These are phyloP conservation scores for Leuciscus idus DNA, from an alignment of 2,113 vertebrate genomes.

Conservation along the genomic window DNA sequence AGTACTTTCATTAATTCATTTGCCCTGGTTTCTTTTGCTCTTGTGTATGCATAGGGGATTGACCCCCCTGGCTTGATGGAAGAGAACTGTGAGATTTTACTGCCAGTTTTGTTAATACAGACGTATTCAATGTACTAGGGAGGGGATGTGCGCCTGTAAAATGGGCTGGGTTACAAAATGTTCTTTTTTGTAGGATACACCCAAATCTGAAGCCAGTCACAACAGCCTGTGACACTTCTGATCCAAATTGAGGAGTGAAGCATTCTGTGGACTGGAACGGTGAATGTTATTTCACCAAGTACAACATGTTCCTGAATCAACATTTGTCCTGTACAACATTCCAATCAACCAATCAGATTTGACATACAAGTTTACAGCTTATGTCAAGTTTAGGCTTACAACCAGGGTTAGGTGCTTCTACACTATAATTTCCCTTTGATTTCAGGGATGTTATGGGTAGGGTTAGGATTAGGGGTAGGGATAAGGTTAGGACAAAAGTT, in stretches of 20 bases:
- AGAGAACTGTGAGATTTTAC: conserved; percentile 41
- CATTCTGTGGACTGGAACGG: not conserved
- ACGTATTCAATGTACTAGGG: not conserved
- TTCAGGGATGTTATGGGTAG: too few relatives aligned
- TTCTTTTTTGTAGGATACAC: conserved; percentile 3
- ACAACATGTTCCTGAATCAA: too few relatives aligned
- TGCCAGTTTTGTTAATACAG: conserved; percentile 37
- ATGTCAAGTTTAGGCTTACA: too few relatives aligned
- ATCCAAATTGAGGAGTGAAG: not conserved
- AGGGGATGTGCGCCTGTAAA: conserved; percentile 13
- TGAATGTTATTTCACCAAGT: too few relatives aligned
- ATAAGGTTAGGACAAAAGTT: too few relatives aligned
- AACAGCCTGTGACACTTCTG: not conserved
- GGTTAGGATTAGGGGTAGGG: too few relatives aligned
- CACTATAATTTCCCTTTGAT: too few relatives aligned
- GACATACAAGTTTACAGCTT: too few relatives aligned
- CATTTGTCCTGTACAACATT: too few relatives aligned
- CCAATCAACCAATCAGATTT: too few relatives aligned
- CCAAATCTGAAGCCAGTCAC: not conserved
- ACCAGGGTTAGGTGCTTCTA: too few relatives aligned
- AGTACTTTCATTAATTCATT: conserved; percentile 54
- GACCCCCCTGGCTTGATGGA: conserved; percentile 34
- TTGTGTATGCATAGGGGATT: conserved; percentile 38
- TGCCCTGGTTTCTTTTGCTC: conserved; percentile 52
- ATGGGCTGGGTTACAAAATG: not conserved